A percentile compares a stretch with the other conserved stretches of the same genome.
Conservation (phyloP, 1,140 invertebrate species). For the Eubasilissa regina region DNA sequence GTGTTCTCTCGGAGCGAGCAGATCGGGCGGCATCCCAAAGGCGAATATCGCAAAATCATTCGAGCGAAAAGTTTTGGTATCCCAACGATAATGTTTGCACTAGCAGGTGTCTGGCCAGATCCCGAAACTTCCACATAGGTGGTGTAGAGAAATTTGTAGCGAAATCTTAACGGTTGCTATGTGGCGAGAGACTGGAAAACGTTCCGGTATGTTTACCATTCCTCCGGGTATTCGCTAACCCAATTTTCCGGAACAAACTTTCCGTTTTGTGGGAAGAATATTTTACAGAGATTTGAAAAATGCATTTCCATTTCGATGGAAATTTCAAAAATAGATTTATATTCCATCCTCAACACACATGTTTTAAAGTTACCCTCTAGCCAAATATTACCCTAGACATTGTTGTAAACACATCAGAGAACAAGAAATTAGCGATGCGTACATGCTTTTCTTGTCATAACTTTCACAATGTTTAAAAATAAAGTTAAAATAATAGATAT, state of each 20-base stretch:
- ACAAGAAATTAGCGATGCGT: too few relatives aligned
- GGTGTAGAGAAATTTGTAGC: background rate
- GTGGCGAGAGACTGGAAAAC: background rate
- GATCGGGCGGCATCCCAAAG: constrained; percentile 5
- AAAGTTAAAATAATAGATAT: too few relatives aligned
- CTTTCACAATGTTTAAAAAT: too few relatives aligned
- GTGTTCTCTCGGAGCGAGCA: constrained; percentile 48
- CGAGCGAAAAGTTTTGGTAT: constrained; percentile 53
- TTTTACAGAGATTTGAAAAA: background rate
- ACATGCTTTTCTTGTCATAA: too few relatives aligned
- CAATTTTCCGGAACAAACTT: constrained; percentile 22
- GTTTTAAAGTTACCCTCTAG: too few relatives aligned
- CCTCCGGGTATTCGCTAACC: constrained; percentile 13
- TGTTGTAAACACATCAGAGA: too few relatives aligned
- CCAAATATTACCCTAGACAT: too few relatives aligned
- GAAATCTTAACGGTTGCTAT: background rate
- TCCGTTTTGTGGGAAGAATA: constrained; percentile 7
- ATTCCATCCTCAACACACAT: too few relatives aligned
- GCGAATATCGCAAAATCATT: constrained; percentile 50
- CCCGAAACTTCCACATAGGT: background rate
- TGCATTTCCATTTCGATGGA: background rate
- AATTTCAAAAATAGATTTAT: too few relatives aligned
- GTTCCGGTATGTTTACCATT: constrained; percentile 30
- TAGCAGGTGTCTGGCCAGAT: background rate
- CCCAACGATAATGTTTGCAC: background rate